These are phyloP conservation scores for Hemiprocne comata DNA, from an alignment of 2,113 vertebrate species.

Conservation along the genomic window DNA sequence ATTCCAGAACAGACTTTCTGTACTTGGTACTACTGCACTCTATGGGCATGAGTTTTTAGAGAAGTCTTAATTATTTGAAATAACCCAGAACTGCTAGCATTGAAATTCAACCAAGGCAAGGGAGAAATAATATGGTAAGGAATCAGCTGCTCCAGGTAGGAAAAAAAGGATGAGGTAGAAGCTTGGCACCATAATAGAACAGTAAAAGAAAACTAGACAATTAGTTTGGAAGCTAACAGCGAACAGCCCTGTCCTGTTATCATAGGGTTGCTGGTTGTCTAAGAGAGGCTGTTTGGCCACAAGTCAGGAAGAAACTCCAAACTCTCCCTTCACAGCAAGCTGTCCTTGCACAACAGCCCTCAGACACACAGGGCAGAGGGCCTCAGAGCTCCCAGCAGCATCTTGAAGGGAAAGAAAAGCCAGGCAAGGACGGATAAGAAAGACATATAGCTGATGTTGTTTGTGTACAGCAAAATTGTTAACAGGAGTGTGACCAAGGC, in stretches of 20 bases:
- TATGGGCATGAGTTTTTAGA: background rate
- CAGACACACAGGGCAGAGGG: background rate
- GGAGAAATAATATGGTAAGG: background rate
- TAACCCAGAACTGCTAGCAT: background rate
- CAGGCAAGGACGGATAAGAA: background rate
- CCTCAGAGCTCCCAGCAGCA: background rate
- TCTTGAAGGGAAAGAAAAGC: background rate
- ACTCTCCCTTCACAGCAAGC: background rate
- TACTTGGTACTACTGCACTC: background rate
- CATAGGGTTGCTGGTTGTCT: background rate
- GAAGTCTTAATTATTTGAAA: background rate
- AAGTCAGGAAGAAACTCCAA: background rate
- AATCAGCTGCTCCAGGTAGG: background rate
- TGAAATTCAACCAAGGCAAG: background rate
- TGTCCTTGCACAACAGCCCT: background rate
- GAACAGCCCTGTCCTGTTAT: background rate
- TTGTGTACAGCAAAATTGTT: background rate
- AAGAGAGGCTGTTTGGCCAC: fast-evolving
- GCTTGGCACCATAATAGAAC: background rate
- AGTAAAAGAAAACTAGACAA: background rate
- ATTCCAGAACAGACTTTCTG: background rate
- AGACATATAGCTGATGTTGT: background rate
- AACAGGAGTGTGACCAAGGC: background rate
- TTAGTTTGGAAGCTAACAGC: background rate
- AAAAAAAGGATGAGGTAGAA: background rate